phyloP scores from a whole-genome alignment of 2,797 vertebrate species.

The Esox lucius region DNA sequence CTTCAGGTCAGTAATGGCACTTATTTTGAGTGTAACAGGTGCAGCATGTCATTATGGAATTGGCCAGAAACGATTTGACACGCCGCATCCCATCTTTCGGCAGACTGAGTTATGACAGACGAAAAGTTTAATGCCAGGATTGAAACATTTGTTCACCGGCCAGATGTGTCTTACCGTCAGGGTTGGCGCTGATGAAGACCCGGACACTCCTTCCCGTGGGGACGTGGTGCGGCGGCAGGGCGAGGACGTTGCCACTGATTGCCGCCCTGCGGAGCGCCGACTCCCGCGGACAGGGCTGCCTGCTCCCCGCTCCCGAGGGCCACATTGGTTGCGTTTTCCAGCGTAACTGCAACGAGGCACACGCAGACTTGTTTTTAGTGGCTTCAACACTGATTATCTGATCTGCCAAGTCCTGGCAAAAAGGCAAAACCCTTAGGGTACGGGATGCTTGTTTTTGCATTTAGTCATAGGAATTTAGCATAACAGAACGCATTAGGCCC shows the following conservation, averaged over 20 bases:
- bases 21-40: background rate
- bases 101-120: constrained; percentile 8
- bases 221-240: constrained; percentile 86
- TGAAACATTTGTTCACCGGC: background rate
- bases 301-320: constrained; percentile 84
- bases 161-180: constrained; percentile 82
- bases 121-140: background rate
- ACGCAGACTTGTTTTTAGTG: constrained; percentile 10
- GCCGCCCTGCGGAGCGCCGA: constrained; percentile 89
- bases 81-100: background rate
- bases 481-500: constrained; percentile 51
- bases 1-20: background rate
- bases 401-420: constrained; percentile 37
- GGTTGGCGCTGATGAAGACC: constrained; percentile 94
- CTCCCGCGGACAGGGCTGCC: constrained; percentile 87
- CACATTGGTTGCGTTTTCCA: constrained; percentile 87
- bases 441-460: constrained; percentile 41
- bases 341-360: constrained; percentile 62
- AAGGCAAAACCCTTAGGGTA: constrained; percentile 33
- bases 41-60: no score
- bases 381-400: background rate
- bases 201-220: constrained; percentile 91
- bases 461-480: constrained; percentile 43
- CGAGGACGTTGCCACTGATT: constrained; percentile 85
- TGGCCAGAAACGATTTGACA: background rate